Base-by-base conservation (phyloP, 2,888 invertebrate species). In the Subacronicta megacephala region DNA sequence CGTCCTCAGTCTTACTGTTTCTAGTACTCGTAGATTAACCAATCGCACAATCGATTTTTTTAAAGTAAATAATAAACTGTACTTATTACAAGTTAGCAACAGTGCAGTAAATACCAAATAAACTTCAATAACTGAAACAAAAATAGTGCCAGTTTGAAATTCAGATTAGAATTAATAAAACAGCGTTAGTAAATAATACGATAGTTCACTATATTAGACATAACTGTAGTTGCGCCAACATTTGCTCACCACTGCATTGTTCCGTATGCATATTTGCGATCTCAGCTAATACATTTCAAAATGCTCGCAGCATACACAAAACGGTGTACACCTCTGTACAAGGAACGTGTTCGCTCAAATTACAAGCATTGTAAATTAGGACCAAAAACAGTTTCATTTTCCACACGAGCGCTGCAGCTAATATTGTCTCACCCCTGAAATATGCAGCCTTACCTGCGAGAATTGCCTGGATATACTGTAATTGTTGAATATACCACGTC, bases 361-460 rank as follows among this genome's bases (percentile, higher is more conserved):
- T 87, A 89, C 87, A 84, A 81, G 81, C 88, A 85, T 85, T 88
- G 88, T 93, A 92, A 92, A 92, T 92, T 91, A 91, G 85, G 80
- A 86, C 89, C 90, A 90, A 92, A 91, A 91, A 89, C 92, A 88
- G 91, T 90, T 89, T 90, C 89, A 87, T 92, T 92, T 95, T 95
- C 95, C 95, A 92, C 94, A 92, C 95, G 95, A 95, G 95, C 92
- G 95, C 95, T 86, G 88, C 88, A 87, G 88, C 92, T 93, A 93
- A 93, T 92, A 93, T 92, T 90, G 93, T 92, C 92, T 92, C 90
- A 85, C 83, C 84, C 78, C 84, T 90, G 82, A 93, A 91, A 91
- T 91, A 92, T 92, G 89, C 90, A 89, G 83, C 78, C 87, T 90
- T 89, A 93, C 93, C 93, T 93, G 92, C 84, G 84, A 80, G 84